A percentile compares a stretch with the other conserved stretches of the same genome.
phyloP scores from a whole-genome alignment of 1,140 invertebrate genomes.

The Drosophila kanapiae region DNA sequence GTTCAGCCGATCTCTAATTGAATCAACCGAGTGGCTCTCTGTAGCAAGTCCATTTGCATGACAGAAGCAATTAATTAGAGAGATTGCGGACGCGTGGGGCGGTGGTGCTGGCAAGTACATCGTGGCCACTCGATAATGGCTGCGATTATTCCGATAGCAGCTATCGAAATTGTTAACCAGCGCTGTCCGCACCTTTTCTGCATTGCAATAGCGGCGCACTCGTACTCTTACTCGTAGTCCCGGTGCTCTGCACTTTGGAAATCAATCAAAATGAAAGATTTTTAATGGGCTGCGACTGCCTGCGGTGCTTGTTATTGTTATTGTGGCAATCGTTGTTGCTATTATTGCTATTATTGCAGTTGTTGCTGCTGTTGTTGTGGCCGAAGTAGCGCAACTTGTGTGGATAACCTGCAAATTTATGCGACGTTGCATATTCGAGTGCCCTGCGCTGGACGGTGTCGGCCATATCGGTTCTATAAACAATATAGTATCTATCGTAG shows the following conservation, averaged over 20 bases:
- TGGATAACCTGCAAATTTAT: constrained; percentile 37
- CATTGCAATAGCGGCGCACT: not conserved
- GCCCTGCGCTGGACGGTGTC: not conserved
- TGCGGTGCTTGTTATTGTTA: not conserved
- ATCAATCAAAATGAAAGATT: constrained; percentile 27
- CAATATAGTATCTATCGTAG: not conserved
- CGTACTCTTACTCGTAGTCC: not conserved
- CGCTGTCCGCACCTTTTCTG: constrained; percentile 24
- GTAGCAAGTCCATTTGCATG: constrained; percentile 34
- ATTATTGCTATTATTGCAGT: not conserved
- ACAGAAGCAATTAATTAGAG: constrained; percentile 51
- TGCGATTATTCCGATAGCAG: constrained; percentile 26
- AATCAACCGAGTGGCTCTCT: constrained; percentile 11
- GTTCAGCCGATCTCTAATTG: constrained; percentile 23
- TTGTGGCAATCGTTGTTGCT: constrained; percentile 2
- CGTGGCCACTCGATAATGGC: constrained; percentile 35
- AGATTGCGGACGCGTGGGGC: constrained; percentile 1
- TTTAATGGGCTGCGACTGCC: constrained; percentile 29
- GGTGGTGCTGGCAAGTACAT: constrained; percentile 10
- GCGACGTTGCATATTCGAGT: constrained; percentile 23
- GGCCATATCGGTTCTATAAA: not conserved
- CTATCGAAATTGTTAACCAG: constrained; percentile 2
- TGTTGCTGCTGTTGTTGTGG: not conserved
- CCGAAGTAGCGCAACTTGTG: constrained; percentile 11
- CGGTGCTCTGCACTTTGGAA: constrained; percentile 39